phyloP scores from a whole-genome alignment of 2,797 vertebrate genomes.

The Neosilurus mollespiculum region DNA sequence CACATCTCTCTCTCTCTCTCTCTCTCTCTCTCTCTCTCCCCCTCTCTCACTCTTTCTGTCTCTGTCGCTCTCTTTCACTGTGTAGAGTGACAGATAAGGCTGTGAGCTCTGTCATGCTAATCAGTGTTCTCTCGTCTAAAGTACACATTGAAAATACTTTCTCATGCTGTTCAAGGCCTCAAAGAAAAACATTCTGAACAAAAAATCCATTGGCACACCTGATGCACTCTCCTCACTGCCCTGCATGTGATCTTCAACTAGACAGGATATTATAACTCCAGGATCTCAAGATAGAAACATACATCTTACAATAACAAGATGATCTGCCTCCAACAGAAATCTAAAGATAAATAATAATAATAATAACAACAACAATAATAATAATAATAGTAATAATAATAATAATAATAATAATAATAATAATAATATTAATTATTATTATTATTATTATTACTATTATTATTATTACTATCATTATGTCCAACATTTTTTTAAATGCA shows the following conservation, averaged over 20 bases:
- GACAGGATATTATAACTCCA: too few species aligned
- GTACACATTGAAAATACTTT: slow-evolving; percentile 24
- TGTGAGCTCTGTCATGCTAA: slow-evolving; percentile 42
- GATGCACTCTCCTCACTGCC: not conserved
- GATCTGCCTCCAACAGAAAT: not conserved
- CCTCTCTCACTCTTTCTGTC: not conserved
- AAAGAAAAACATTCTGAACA: not conserved
- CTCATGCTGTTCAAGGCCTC: not conserved
- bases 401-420: too few species aligned
- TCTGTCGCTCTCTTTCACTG: not conserved
- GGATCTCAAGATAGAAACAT: not conserved
- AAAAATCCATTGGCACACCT: slow-evolving; percentile 17
- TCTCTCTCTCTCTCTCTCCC: not conserved
- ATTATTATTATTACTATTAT: not conserved
- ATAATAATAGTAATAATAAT: too few species aligned
- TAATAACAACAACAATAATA: not conserved
- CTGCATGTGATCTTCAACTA: not conserved
- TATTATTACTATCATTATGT: not conserved
- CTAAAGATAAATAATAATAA: not conserved
- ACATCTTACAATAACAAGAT: not conserved
- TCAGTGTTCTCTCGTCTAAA: slow-evolving; percentile 36
- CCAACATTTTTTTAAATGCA: not conserved
- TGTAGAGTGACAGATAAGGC: slow-evolving; percentile 35
- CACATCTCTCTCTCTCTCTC: not conserved
- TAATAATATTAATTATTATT: not conserved